phyloP scores from a whole-genome alignment of 2,113 vertebrate species.

The Myocastor coypus region DNA sequence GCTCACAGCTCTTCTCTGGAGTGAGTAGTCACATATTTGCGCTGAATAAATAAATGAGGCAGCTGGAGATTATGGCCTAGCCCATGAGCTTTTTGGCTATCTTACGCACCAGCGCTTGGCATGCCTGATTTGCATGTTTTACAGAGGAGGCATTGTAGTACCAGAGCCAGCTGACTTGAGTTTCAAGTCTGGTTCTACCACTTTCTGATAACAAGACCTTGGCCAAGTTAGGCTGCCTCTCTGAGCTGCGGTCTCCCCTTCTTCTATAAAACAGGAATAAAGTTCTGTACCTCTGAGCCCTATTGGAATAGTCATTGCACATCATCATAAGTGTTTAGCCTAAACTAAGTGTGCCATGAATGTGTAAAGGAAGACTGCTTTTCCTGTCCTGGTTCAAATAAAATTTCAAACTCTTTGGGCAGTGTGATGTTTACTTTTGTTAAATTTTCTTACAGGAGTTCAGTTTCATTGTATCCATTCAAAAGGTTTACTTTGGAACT shows the following conservation, averaged over 20 bases:
- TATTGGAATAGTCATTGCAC: not conserved
- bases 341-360: not conserved
- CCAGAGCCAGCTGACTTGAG: not conserved
- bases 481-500: not conserved
- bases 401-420: not conserved
- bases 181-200: not conserved
- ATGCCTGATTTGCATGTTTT: not conserved
- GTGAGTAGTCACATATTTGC: not conserved
- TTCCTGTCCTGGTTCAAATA: not conserved
- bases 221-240: not conserved
- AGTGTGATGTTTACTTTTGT: not conserved
- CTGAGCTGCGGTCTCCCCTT: not conserved
- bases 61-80: not conserved
- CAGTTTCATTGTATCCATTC: not conserved
- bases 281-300: not conserved
- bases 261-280: not conserved
- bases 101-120: not conserved
- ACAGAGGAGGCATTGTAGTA: not conserved
- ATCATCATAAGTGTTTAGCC: not conserved
- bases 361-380: not conserved
- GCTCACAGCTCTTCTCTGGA: not conserved
- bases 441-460: not conserved
- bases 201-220: conserved; percentile 13
- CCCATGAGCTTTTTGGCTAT: not conserved
- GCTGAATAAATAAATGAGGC: not conserved